Percentiles rank a stretch among this genome's conserved stretches.
Evolutionary conservation across 1,140 invertebrate species (phyloP).

Genomic region (Drosophila repleta): DNA sequence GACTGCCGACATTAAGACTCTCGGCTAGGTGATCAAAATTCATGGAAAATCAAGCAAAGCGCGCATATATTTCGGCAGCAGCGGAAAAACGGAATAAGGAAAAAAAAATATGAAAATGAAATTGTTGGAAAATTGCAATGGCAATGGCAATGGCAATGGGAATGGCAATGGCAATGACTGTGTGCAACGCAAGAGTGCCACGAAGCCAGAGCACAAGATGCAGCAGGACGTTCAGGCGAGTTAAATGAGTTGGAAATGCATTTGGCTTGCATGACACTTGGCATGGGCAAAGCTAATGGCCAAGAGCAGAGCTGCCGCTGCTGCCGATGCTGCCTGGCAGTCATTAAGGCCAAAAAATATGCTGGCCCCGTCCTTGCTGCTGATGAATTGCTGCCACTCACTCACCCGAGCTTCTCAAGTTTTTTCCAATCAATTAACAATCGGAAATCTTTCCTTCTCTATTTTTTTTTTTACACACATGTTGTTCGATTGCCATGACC

Average conservation of each 20-base stretch:
- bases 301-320: conserved; percentile 20
- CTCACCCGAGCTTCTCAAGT: not conserved
- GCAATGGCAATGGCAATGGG: conserved; percentile 20
- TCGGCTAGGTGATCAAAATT: conserved; percentile 48
- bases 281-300: conserved; percentile 30
- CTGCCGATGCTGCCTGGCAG: conserved; percentile 1
- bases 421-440: conserved; percentile 44
- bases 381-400: conserved; percentile 13
- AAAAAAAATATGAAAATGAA: conserved; percentile 45
- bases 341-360: conserved; percentile 36
- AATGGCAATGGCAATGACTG: conserved; percentile 12
- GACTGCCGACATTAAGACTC: conserved; percentile 18
- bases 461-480: not conserved
- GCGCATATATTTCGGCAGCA: conserved; percentile 22
- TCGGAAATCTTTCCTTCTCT: conserved; percentile 12
- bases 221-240: conserved; percentile 30
- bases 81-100: conserved; percentile 25
- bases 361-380: conserved; percentile 24
- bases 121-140: conserved; percentile 55
- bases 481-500: conserved; percentile 43
- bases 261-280: conserved; percentile 26
- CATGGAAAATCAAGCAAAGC: conserved; percentile 51
- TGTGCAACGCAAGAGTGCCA: conserved; percentile 16
- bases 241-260: conserved; percentile 58
- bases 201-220: conserved; percentile 12